Evolutionary conservation across 2,888 invertebrate genomes (phyloP), one percentile per base, ranked within the genome.

Genomic region (Harpalus rufipes): DNA sequence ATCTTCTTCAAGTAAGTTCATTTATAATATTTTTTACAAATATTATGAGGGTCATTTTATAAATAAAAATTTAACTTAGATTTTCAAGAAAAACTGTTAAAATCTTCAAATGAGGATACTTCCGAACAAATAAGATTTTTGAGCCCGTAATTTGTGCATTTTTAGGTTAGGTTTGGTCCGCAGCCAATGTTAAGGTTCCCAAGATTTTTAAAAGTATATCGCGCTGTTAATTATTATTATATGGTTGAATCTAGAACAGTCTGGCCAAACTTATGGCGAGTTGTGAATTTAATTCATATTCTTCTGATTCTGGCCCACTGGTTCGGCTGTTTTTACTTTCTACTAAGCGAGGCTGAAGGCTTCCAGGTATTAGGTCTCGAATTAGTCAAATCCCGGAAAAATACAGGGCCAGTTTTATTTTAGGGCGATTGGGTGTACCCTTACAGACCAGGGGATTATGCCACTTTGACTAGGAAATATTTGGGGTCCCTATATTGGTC

Each of bases 241-340:
- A 98, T 98, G 93, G 97, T 98, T 89, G 98, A 98, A 91, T 98
- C 98, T 79, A 92, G 98, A 88, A 98, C 98, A 5, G 96, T 98
- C 85, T 98, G 97, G 92, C 98, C 98, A 25, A 98, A 98, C 92
- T 94, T 98, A 90, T 98, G 98, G 97, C 93, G 98, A 14, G 98
- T 98, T 87, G 95, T 97, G 89, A 98, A 98, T 92, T 93, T 98
- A 86, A 97, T 98, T 88, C 98, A 98, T 91, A 98, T 98, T 89
- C 94, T 98, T 87, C 94, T 98, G 88, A 96, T 98, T 89, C 93
- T 98, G 88, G 98, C 98, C 79, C 98, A 98, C 91, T 98, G 98
- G 98, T 98, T 98, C 91, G 98, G 98, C 84, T 98, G 98, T 91
- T 98, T 98, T 93, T 98, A 98, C 93, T 98, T 96, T 92, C 92